Base-by-base conservation (phyloP, 1,140 invertebrate species). In the Caenorhabditis briggsae region DNA sequence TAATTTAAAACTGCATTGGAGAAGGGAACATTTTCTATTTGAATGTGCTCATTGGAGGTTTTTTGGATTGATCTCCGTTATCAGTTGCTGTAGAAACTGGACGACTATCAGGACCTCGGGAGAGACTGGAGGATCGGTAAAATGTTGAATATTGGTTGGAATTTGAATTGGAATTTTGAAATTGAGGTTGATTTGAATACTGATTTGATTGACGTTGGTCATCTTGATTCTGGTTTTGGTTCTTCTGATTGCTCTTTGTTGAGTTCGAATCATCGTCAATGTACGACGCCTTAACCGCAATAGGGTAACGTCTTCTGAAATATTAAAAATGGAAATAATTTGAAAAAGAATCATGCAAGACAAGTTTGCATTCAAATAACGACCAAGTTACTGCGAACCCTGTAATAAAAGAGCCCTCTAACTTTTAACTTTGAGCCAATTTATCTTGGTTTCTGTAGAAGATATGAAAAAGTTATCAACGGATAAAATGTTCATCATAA, bases 21-120 rank as follows among this genome's bases (percentile, higher is more conserved):
- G 46, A 74, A n/a, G 9, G 18, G 46, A 50, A 78, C n/a, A n/a
- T n/a, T n/a, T n/a, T n/a, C 50, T 43, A 78, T 23, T 78, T 78
- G 46, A 78, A 78, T 9, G 70, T 78, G n/a, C 70, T 78, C 70
- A 78, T 78, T 20, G 46, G 46, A 2, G 25, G 70, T 78, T 78
- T 78, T 53, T 78, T 78, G n/a, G 18, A 2, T 20, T 12, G 46
- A n/a, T 78, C 70, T 20, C 9, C 53, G 20, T 53, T 53, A 14
- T 78, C 70, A 23, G 70, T 78, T 20, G 70, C 70, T 9, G 70
- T 78, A 0, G 70, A 78, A 5, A 78, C 46, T 14, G 70, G 70
- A 23, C 70, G 43, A n/a, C 70, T 78, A 50, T 78, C 46, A 0
- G 70, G n/a, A 8, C 46, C 46, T 23, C 46, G n/a, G 2, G 70